A percentile compares a stretch with the other conserved stretches of the same genome.
phyloP scores from a whole-genome alignment of 1,140 invertebrate species.

The Piezodorus guildinii region DNA sequence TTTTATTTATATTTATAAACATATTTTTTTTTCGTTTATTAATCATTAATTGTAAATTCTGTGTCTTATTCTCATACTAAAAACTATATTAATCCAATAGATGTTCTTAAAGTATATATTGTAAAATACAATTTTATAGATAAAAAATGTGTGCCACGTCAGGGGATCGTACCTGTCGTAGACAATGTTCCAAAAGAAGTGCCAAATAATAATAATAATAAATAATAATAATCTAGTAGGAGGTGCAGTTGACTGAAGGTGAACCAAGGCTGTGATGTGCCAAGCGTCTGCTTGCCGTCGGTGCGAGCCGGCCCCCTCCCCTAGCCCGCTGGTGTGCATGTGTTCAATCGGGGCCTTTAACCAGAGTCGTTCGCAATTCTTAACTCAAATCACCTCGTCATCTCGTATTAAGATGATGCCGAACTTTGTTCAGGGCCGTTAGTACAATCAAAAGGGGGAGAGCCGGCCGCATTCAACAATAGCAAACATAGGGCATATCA shows the following conservation, averaged over 20 bases:
- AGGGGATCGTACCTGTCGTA: neutral
- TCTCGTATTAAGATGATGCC: neutral
- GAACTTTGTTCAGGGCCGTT: no score
- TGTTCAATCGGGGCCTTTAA: neutral
- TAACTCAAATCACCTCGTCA: constrained; percentile 11
- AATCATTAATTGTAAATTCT: constrained; percentile 7
- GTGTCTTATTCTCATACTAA: constrained; percentile 3
- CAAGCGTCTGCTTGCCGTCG: neutral
- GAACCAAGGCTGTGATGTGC: constrained; percentile 7
- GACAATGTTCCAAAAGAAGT: constrained; percentile 17
- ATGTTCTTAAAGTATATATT: neutral
- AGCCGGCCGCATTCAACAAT: neutral
- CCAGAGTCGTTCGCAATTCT: neutral
- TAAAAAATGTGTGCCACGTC: constrained; percentile 2
- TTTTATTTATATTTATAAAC: no score
- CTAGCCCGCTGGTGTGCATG: neutral
- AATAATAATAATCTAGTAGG: constrained; percentile 11
- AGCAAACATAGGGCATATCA: constrained; percentile 12
- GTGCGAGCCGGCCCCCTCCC: neutral
- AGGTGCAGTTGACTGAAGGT: constrained; percentile 14
- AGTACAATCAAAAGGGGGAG: neutral
- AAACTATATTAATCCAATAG: neutral
- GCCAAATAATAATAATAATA: constrained; percentile 2
- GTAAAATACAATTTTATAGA: constrained; percentile 6
- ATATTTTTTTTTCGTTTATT: neutral